Conservation (phyloP, 2,888 invertebrate species). For the Gasteruption jaculator region DNA sequence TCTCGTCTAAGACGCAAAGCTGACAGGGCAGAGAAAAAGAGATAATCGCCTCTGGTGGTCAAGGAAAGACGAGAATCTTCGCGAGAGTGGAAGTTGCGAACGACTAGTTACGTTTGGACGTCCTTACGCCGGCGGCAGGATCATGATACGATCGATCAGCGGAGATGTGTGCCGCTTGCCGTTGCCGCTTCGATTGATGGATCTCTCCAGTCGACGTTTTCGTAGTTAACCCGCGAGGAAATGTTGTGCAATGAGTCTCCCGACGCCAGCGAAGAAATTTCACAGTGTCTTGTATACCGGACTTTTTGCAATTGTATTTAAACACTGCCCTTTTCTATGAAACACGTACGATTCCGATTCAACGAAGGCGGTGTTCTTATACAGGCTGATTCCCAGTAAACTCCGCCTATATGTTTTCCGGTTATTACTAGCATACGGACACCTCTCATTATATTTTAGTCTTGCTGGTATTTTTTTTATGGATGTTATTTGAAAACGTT, state of each 20-base stretch:
- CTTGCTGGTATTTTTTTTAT: too few relatives aligned
- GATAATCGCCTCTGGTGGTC: constrained; percentile 22
- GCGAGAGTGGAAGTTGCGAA: constrained; percentile 8
- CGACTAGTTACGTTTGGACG: constrained; percentile 24
- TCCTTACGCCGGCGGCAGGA: constrained; percentile 23
- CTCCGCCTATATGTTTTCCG: too few relatives aligned
- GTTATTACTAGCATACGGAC: too few relatives aligned
- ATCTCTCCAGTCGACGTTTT: constrained; percentile 32
- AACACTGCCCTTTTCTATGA: too few relatives aligned
- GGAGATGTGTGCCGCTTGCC: constrained; percentile 4
- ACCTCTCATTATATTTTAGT: too few relatives aligned
- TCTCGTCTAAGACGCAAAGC: constrained; percentile 15
- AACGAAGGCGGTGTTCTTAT: too few relatives aligned
- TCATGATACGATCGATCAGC: constrained; percentile 30
- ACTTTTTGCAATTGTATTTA: background rate
- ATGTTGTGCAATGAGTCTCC: constrained; percentile 25
- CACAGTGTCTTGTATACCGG: too few relatives aligned
- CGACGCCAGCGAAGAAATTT: constrained; percentile 16
- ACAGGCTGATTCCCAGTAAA: too few relatives aligned
- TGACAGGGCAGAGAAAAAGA: constrained; percentile 6
- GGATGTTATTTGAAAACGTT: too few relatives aligned
- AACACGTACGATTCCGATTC: too few relatives aligned
- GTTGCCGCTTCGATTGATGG: constrained; percentile 27
- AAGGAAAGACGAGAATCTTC: constrained; percentile 24
- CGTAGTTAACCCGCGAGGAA: constrained; percentile 25